Evolutionary conservation across 2,797 vertebrate genomes (phyloP).

Genomic region (Kryptopterus vitreolus): DNA sequence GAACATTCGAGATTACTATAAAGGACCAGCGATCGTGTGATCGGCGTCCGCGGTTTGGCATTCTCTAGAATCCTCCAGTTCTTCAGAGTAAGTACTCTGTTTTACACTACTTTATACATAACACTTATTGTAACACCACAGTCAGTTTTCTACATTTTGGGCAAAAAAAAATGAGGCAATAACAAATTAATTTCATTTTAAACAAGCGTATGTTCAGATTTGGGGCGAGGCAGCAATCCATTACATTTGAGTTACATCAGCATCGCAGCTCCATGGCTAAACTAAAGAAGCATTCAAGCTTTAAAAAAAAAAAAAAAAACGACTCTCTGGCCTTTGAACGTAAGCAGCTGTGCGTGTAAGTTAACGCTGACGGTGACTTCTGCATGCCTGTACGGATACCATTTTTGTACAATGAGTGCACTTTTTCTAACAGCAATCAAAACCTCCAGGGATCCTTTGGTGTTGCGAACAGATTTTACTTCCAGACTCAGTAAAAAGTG

Average conservation of each 20-base stretch:
- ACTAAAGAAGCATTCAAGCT: constrained; percentile 1
- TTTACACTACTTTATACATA: background rate
- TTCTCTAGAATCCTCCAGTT: background rate
- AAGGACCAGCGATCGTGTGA: background rate
- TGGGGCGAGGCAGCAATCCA: no score
- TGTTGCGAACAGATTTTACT: background rate
- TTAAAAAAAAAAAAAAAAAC: no score
- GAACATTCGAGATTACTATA: background rate
- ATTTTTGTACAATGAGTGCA: background rate
- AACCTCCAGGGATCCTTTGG: background rate
- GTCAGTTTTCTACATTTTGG: no score
- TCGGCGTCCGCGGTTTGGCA: background rate
- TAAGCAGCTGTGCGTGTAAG: background rate
- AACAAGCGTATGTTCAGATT: background rate
- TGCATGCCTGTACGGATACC: background rate
- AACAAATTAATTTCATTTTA: background rate
- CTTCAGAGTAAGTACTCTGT: background rate
- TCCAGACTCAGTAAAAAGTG: background rate
- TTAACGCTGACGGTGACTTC: background rate
- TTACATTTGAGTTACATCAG: background rate
- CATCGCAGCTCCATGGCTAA: background rate
- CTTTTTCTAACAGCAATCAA: background rate
- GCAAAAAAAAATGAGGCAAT: no score
- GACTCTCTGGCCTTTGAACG: constrained; percentile 1
- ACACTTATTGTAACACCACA: background rate